Evolutionary conservation across 2,888 invertebrate genomes (phyloP).

Genomic region (Himalopsyche kuldschensis): DNA sequence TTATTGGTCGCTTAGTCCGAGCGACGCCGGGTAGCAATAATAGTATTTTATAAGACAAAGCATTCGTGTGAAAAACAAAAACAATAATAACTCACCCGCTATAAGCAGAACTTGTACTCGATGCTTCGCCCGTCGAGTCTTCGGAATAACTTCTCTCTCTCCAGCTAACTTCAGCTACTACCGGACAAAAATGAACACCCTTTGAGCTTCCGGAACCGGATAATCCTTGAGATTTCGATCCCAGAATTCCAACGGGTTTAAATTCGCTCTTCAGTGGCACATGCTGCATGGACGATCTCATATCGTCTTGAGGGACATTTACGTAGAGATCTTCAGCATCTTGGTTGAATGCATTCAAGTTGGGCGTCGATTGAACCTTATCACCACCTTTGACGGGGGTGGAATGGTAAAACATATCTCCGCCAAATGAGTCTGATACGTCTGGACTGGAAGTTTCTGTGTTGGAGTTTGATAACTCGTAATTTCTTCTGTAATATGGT

Average conservation of each 20-base stretch:
- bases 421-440: slow-evolving; percentile 39
- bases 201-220: slow-evolving; percentile 57
- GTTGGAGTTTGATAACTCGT: slow-evolving; percentile 38
- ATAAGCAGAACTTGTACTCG: slow-evolving; percentile 29
- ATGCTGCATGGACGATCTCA: slow-evolving; percentile 62
- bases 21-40: too few relatives aligned
- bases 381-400: slow-evolving; percentile 47
- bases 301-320: slow-evolving; percentile 50
- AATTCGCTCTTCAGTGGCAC: slow-evolving; percentile 59
- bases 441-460: slow-evolving; percentile 39
- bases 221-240: slow-evolving; percentile 45
- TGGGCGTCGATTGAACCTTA: slow-evolving; percentile 63
- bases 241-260: slow-evolving; percentile 40
- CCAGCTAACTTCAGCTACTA: slow-evolving; percentile 81
- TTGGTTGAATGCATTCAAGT: slow-evolving; percentile 53
- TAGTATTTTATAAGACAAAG: neutral
- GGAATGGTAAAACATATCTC: slow-evolving; percentile 43
- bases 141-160: slow-evolving; percentile 63
- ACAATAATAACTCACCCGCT: slow-evolving; percentile 26
- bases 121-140: slow-evolving; percentile 37
- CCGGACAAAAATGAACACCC: slow-evolving; percentile 78
- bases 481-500: slow-evolving; percentile 35
- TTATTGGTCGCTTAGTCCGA: too few relatives aligned
- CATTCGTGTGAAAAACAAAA: neutral
- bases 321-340: slow-evolving; percentile 14